Evolutionary conservation across 2,113 vertebrate genomes (phyloP).

Genomic region (Gracilinanus agilis): DNA sequence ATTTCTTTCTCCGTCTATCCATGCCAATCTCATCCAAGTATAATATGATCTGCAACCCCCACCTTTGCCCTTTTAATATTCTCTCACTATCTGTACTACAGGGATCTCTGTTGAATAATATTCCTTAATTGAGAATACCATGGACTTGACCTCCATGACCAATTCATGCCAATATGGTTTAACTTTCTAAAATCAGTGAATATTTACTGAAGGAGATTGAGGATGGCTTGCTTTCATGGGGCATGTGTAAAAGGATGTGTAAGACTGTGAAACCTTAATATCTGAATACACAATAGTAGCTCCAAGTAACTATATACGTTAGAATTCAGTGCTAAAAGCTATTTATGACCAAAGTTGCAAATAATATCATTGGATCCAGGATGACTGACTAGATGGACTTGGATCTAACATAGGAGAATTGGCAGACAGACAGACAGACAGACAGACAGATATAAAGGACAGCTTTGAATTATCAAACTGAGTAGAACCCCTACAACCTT

Average conservation of each 20-base stretch:
- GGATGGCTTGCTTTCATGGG: constrained; percentile 18
- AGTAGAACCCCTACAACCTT: constrained; percentile 67
- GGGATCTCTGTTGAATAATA: constrained; percentile 64
- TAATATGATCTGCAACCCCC: constrained; percentile 64
- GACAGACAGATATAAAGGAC: background rate
- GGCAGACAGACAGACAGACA: background rate
- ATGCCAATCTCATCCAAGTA: constrained; percentile 75
- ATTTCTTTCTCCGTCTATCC: constrained; percentile 74
- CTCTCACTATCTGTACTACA: constrained; percentile 54
- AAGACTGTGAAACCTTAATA: constrained; percentile 61
- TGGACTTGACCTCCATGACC: constrained; percentile 73
- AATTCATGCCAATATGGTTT: constrained; percentile 52
- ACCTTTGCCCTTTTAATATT: constrained; percentile 56
- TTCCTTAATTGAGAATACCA: constrained; percentile 68
- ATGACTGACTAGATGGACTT: background rate
- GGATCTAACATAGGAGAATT: background rate
- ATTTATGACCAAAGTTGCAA: background rate
- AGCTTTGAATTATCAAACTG: background rate
- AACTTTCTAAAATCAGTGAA: constrained; percentile 68
- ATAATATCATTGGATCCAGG: constrained; percentile 12
- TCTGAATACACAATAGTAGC: constrained; percentile 37
- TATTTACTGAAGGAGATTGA: constrained; percentile 71
- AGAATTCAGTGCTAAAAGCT: constrained; percentile 49
- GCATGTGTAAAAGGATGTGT: constrained; percentile 10
- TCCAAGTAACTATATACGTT: background rate